Evolutionary conservation across 2,888 invertebrate species (phyloP).

Genomic region (Didymodactylos carnosus): DNA sequence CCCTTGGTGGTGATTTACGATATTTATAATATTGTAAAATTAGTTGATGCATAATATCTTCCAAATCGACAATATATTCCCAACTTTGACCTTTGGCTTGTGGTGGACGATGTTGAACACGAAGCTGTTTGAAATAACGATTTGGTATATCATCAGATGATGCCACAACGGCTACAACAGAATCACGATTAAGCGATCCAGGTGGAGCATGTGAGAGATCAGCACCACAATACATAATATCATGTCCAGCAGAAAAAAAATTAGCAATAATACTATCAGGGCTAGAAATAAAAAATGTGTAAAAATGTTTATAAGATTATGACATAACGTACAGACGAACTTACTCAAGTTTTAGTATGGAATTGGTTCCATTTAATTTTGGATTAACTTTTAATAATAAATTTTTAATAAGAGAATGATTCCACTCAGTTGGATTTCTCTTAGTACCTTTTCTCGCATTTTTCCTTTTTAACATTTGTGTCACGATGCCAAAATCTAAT

Average conservation of each 20-base stretch:
- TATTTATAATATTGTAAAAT: neutral
- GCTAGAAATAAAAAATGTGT: neutral
- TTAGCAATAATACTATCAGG: neutral
- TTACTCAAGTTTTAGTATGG: neutral
- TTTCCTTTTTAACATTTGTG: neutral
- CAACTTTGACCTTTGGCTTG: neutral
- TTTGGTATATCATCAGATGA: neutral
- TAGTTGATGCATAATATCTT: neutral
- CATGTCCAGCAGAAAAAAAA: neutral
- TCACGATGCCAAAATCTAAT: neutral
- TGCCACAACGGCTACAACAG: conserved; percentile 17
- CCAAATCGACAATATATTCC: conserved; percentile 7
- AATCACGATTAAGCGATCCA: conserved; percentile 1
- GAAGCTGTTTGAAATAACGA: neutral
- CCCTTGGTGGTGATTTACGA: neutral
- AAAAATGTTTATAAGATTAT: neutral
- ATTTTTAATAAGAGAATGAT: neutral
- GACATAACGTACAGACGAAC: neutral
- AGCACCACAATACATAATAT: conserved; percentile 15
- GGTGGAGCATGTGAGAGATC: conserved; percentile 17
- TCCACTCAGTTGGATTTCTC: neutral
- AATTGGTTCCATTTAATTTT: conserved; percentile 5
- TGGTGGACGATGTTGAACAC: neutral
- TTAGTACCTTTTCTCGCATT: neutral
- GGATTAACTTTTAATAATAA: conserved; percentile 9